phyloP scores from a whole-genome alignment of 2,797 vertebrate species.

The Poeciliopsis paucimaculata region DNA sequence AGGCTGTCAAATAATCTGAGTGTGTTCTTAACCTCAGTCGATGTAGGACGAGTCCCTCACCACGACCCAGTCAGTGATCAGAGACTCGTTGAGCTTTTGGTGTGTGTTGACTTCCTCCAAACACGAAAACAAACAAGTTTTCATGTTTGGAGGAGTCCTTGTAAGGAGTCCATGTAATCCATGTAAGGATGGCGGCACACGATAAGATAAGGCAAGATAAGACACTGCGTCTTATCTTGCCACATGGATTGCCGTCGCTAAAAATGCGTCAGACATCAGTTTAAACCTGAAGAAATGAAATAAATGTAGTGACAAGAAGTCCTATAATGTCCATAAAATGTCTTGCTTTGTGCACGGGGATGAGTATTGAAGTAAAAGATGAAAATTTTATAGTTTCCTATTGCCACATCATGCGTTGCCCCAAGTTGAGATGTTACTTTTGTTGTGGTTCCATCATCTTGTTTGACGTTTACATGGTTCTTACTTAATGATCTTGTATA shows the following conservation, averaged over 20 bases:
- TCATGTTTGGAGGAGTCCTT: too few species aligned
- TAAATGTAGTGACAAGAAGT: background rate
- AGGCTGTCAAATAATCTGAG: background rate
- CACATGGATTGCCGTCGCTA: background rate
- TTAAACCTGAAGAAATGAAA: background rate
- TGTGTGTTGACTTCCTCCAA: background rate
- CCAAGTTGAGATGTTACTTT: background rate
- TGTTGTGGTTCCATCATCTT: background rate
- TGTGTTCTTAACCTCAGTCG: background rate
- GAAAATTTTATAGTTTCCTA: background rate
- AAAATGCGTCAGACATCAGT: background rate
- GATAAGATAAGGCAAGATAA: too few species aligned
- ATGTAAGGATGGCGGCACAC: background rate
- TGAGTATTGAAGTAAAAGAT: background rate
- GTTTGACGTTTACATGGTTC: background rate
- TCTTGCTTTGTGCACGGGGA: background rate
- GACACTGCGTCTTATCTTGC: background rate
- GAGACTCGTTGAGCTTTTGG: background rate
- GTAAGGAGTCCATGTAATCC: too few species aligned
- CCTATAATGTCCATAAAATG: background rate
- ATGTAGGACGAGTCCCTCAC: background rate
- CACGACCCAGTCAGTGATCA: background rate
- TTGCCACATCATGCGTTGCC: background rate
- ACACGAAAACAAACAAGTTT: background rate
- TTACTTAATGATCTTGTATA: background rate